Conservation (phyloP, 2,888 invertebrate species). For the Eucriotettix oculatus region DNA sequence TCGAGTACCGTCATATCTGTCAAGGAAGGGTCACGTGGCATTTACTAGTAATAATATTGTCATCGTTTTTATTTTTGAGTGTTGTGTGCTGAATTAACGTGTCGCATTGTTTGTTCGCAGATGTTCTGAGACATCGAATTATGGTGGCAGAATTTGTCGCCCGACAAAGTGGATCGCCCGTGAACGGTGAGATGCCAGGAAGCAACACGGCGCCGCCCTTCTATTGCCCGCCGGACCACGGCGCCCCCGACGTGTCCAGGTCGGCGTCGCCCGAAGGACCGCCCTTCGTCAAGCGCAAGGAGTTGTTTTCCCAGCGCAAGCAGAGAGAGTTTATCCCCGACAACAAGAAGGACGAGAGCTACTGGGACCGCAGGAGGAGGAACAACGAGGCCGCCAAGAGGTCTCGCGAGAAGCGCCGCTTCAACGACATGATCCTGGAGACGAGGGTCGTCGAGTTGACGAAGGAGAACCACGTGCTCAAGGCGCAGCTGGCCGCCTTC, state of each 20-base stretch:
- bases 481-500: slow-evolving; percentile 82
- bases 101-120: slow-evolving; percentile 16
- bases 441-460: slow-evolving; percentile 85
- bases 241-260: slow-evolving; percentile 23
- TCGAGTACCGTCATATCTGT: no score
- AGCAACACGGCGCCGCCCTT: slow-evolving; percentile 3
- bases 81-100: background rate
- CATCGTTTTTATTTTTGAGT: no score
- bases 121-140: slow-evolving; percentile 42
- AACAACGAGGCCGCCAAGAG: slow-evolving; percentile 96
- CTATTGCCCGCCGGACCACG: slow-evolving; percentile 18
- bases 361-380: slow-evolving; percentile 89
- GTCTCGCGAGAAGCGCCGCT: slow-evolving; percentile 87
- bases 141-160: slow-evolving; percentile 78
- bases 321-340: slow-evolving; percentile 94
- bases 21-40: no score
- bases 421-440: slow-evolving; percentile 93
- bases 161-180: slow-evolving; percentile 50
- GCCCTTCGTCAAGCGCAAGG: slow-evolving; percentile 37
- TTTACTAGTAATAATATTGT: no score
- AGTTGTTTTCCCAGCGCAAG: slow-evolving; percentile 77
- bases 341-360: slow-evolving; percentile 89
- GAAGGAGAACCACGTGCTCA: slow-evolving; percentile 86
- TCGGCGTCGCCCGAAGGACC: slow-evolving; percentile 9
- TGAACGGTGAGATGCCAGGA: slow-evolving; percentile 38